phyloP scores from a whole-genome alignment of 2,888 invertebrate species.

The Parnassius smintheus region DNA sequence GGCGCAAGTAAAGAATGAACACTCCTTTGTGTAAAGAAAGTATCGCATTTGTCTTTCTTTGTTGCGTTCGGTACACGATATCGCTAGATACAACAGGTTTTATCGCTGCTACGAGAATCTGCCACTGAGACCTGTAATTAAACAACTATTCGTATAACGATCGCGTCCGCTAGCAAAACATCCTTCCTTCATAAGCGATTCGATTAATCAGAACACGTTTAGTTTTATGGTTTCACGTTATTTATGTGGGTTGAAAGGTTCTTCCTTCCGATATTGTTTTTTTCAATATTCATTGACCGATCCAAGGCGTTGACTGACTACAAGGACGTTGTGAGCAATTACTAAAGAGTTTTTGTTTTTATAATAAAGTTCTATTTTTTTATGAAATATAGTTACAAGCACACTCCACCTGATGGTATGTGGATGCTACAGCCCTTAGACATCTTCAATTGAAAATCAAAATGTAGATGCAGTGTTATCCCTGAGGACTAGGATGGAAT shows the following conservation, averaged over 20 bases:
- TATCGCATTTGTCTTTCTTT: conserved; percentile 70
- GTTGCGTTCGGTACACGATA: conserved; percentile 41
- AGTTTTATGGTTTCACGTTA: conserved; percentile 7
- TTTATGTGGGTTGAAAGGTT: conserved; percentile 1
- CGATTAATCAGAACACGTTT: conserved; percentile 13
- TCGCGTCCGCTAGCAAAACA: conserved; percentile 1
- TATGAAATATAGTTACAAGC: too few species aligned
- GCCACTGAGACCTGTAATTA: conserved; percentile 28
- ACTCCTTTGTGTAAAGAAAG: conserved; percentile 64
- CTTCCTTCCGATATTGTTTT: conserved; percentile 3
- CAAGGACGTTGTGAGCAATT: too few species aligned
- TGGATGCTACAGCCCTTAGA: too few species aligned
- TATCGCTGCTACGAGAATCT: conserved; percentile 22
- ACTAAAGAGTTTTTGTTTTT: too few species aligned
- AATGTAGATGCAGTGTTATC: too few species aligned
- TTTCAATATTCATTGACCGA: not conserved
- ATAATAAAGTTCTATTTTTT: too few species aligned
- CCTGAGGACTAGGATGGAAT: too few species aligned
- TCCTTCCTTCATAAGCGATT: conserved; percentile 11
- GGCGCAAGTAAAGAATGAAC: conserved; percentile 64
- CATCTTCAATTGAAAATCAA: too few species aligned
- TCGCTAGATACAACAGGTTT: conserved; percentile 27
- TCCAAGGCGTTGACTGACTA: not conserved
- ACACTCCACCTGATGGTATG: too few species aligned
- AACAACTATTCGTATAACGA: conserved; percentile 20